Conservation (phyloP, 2,797 vertebrate species). For the Tiaroga cobitis region DNA sequence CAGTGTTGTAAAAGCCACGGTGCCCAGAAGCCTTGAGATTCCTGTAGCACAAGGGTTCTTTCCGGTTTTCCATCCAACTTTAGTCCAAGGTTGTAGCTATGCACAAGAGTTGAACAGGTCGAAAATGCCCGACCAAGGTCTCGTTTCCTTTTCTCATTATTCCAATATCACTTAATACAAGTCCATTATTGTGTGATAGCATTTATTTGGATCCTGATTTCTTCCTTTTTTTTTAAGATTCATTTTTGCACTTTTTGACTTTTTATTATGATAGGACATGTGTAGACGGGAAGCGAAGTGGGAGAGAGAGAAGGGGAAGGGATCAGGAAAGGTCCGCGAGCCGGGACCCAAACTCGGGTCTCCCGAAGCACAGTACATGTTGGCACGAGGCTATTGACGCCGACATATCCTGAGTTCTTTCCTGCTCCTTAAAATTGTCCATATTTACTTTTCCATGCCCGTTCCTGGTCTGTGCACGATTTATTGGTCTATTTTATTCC, state of each 20-base stretch:
- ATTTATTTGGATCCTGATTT: neutral
- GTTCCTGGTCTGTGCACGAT: neutral
- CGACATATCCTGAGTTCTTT: neutral
- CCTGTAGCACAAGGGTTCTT: conserved; percentile 80
- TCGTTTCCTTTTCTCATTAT: neutral
- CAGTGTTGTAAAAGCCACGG: conserved; percentile 74
- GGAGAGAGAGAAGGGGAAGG: too few relatives aligned
- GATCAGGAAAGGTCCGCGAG: too few relatives aligned
- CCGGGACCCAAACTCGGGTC: too few relatives aligned
- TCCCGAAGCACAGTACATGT: too few relatives aligned
- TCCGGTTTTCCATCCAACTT: conserved; percentile 76
- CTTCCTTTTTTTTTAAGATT: neutral
- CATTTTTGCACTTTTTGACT: too few relatives aligned
- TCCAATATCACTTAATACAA: neutral
- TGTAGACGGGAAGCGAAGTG: too few relatives aligned
- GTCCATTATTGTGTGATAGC: neutral
- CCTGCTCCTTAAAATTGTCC: neutral
- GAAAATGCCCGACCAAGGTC: neutral
- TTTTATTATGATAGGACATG: too few relatives aligned
- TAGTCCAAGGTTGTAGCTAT: conserved; percentile 78
- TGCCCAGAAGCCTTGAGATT: conserved; percentile 82
- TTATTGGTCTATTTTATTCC: neutral
- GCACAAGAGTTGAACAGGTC: conserved; percentile 60
- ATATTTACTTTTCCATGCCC: neutral
- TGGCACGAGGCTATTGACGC: too few relatives aligned